Evolutionary conservation across 2,888 invertebrate genomes (phyloP).

Genomic region (Biston stratarius): DNA sequence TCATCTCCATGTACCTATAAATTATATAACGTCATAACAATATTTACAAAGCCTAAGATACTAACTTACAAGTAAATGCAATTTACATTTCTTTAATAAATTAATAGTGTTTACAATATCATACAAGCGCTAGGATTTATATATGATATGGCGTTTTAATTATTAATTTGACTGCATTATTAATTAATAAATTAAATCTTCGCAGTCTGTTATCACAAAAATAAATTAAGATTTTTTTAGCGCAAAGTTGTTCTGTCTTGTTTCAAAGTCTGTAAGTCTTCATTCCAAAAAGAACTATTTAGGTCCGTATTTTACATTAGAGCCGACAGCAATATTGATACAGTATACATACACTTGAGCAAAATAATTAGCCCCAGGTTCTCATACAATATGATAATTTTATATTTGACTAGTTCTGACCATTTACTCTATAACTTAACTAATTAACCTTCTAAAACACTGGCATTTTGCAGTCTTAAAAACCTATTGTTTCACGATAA

Average conservation of each 20-base stretch:
- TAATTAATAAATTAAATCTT: conserved; percentile 44
- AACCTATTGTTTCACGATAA: conserved; percentile 44
- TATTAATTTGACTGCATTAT: conserved; percentile 75
- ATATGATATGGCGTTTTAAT: conserved; percentile 81
- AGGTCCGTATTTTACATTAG: conserved; percentile 31
- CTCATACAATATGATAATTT: conserved; percentile 53
- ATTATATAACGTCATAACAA: conserved; percentile 87
- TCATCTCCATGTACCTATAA: conserved; percentile 80
- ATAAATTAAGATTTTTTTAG: conserved; percentile 14
- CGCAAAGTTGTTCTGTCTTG: background rate
- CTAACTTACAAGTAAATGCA: conserved; percentile 85
- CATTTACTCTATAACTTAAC: conserved; percentile 71
- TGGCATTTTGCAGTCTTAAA: conserved; percentile 81
- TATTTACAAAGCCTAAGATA: conserved; percentile 85
- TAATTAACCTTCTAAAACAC: conserved; percentile 73
- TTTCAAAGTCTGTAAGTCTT: conserved; percentile 11
- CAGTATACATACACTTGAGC: conserved; percentile 64
- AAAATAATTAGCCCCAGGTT: conserved; percentile 71
- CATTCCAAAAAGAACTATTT: conserved; percentile 7
- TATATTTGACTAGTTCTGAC: conserved; percentile 82
- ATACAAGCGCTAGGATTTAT: conserved; percentile 83
- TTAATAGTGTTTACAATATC: conserved; percentile 84
- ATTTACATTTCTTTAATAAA: conserved; percentile 83
- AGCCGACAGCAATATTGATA: conserved; percentile 47
- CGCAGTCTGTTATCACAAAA: conserved; percentile 41